Evolutionary conservation across 2,797 vertebrate genomes (phyloP), one percentile per base, ranked within the genome.

Genomic region (Catharus ustulatus): DNA sequence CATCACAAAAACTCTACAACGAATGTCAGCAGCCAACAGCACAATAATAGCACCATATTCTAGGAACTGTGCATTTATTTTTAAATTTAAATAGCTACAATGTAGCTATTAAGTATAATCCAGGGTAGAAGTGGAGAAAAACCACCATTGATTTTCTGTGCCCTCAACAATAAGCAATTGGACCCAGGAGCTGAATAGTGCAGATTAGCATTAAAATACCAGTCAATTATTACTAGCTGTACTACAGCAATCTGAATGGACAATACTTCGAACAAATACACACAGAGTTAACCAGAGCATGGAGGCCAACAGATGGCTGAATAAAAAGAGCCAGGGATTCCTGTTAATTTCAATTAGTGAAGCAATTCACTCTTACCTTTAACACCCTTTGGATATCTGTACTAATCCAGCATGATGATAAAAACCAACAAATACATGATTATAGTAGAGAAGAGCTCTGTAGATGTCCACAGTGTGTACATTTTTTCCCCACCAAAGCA

Each of bases 191-290:
- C 74, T 91, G 92, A 96, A 95, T 64, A 76, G 76, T 21, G 75
- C 55, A 83, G 32, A 89, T 97, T 84, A 96, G 61, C 86, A 93
- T 90, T 84, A 84, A 96, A 97, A 96, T 93, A 84, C 72, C 84
- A 95, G 55, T 48, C 91, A 92, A 62, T 95, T 96, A 93, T 86
- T 91, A 72, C 57, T 87, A 84, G 80, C 67, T 94, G 49, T 72
- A 87, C 69, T 77, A 43, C 52, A 95, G 91, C 86, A 80, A 87
- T 84, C 82, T 89, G 92, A 94, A 92, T 30, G 43, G 82, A 59
- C 66, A 84, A 75, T 69, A 64, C 21, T 67, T 48, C 64, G 73
- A 93, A 86, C 63, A 92, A 94, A 94, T 38, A 84, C 29, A 63
- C 29, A 34, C 59, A 75, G 59, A 87, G 55, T 64, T 92, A 95